phyloP scores from a whole-genome alignment of 2,797 vertebrate genomes.

The Megalops cyprinoides region DNA sequence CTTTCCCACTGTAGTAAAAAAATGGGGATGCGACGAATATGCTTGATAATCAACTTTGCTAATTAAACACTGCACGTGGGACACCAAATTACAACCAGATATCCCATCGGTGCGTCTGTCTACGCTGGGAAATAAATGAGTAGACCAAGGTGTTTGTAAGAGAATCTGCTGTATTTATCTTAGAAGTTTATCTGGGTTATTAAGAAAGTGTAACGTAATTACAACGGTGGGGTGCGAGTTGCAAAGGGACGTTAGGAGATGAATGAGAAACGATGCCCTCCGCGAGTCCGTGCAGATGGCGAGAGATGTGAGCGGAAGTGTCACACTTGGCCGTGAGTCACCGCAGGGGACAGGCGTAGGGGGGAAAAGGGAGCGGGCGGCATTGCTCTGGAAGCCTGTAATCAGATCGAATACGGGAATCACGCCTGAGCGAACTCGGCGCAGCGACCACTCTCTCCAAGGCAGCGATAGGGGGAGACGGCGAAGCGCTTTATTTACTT shows the following conservation, averaged over 20 bases:
- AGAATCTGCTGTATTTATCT: too few species aligned
- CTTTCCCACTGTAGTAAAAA: too few species aligned
- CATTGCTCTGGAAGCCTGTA: constrained; percentile 10
- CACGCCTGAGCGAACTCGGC: constrained; percentile 6
- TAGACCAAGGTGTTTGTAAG: too few species aligned
- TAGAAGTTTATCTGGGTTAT: not conserved
- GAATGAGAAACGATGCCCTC: not conserved
- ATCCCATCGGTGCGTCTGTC: not conserved
- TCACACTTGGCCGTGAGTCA: constrained; percentile 25
- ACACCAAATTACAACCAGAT: not conserved
- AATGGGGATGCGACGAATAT: too few species aligned
- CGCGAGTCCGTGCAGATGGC: not conserved
- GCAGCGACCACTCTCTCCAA: constrained; percentile 17
- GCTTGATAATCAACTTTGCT: too few species aligned
- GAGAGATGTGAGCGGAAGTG: constrained; percentile 20
- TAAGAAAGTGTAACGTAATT: not conserved
- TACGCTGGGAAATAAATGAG: not conserved
- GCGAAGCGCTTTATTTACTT: not conserved
- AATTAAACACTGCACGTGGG: not conserved
- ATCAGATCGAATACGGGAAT: not conserved
- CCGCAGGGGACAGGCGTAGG: not conserved
- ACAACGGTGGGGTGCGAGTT: not conserved
- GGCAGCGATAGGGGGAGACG: constrained; percentile 13
- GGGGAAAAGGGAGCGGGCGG: constrained; percentile 12
- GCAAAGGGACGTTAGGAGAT: not conserved